Evolutionary conservation across 2,113 vertebrate genomes (phyloP), one percentile per base, ranked within the genome.

Genomic region (Tachuris rubrigastra): DNA sequence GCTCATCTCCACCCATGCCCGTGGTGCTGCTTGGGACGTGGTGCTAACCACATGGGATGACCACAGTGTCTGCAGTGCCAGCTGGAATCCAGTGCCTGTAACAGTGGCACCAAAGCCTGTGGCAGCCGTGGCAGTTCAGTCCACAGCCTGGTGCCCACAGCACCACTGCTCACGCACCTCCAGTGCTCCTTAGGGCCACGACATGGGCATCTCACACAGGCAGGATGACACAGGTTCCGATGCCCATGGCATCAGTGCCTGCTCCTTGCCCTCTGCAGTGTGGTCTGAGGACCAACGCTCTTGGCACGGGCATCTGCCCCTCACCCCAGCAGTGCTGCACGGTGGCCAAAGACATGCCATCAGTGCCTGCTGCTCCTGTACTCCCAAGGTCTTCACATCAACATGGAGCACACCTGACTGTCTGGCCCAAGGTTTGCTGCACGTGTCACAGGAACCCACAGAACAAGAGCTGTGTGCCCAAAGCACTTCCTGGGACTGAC

Each of bases 281-380:
- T 5, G 22, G 47, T 63, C 69, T 1, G 0, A 66, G 37, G 76
- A 60, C 46, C 59, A 84, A 12, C 0, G 0, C 10, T 23, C 9
- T 10, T 2, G 13, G 80, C 20, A 42, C 1, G 19, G 46, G 41
- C 0, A 2, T 22, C 72, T 41, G 73, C 44, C 47, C 49, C 73
- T 39, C 42, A 35, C 8, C 35, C 24, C 14, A 5, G 2, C 65
- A 62, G 42, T 30, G 44, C 72, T 42, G 63, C 30, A 25, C 18
- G 8, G 22, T 49, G 55, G 35, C 39, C 63, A 59, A 37, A 71
- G 47, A 42, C 0, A 1, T 12, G 52, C 30, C 47, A 59, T 4
- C 47, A 25, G 22, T 2, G 10, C 37, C 49, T n/a, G 44, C 49
- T 68, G 53, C 53, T 44, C 76, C 31, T 0, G 6, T 12, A 12